Evolutionary conservation across 2,888 invertebrate genomes (phyloP).

Genomic region (Ophioninae sp.): DNA sequence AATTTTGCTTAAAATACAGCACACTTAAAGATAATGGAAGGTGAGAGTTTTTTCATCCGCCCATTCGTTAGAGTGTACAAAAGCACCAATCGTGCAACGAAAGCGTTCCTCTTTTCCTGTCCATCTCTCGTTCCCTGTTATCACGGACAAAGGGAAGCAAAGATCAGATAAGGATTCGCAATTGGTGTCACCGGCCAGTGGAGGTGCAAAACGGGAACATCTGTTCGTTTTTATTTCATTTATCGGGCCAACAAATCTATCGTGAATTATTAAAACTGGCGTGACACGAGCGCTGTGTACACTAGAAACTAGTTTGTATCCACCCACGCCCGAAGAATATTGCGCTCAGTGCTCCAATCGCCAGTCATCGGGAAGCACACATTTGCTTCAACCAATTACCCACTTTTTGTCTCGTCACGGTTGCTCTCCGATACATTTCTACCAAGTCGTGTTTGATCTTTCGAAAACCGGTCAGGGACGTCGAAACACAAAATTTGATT

Average conservation of each 20-base stretch:
- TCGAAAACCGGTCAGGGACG: not conserved
- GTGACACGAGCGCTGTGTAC: constrained; percentile 26
- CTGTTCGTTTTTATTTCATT: constrained; percentile 9
- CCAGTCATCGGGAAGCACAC: constrained; percentile 13
- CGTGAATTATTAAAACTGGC: constrained; percentile 60
- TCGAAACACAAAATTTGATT: not conserved
- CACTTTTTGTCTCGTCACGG: not conserved
- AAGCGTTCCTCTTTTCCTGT: not conserved
- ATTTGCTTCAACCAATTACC: not conserved
- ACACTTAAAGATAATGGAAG: not conserved
- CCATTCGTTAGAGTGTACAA: not conserved
- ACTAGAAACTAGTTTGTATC: not conserved
- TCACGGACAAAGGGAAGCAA: not conserved
- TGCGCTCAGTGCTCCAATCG: not conserved
- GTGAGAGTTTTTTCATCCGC: not conserved
- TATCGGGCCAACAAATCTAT: constrained; percentile 56
- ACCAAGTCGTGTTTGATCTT: not conserved
- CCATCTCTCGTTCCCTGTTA: no score
- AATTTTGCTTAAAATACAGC: constrained; percentile 11
- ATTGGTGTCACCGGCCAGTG: not conserved
- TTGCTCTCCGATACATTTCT: not conserved
- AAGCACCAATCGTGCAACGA: not conserved
- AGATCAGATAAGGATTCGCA: constrained; percentile 27
- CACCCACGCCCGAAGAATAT: not conserved
- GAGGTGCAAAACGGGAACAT: constrained; percentile 29